Conservation (phyloP, 2,113 vertebrate species). For the Henicopernis longicauda region DNA sequence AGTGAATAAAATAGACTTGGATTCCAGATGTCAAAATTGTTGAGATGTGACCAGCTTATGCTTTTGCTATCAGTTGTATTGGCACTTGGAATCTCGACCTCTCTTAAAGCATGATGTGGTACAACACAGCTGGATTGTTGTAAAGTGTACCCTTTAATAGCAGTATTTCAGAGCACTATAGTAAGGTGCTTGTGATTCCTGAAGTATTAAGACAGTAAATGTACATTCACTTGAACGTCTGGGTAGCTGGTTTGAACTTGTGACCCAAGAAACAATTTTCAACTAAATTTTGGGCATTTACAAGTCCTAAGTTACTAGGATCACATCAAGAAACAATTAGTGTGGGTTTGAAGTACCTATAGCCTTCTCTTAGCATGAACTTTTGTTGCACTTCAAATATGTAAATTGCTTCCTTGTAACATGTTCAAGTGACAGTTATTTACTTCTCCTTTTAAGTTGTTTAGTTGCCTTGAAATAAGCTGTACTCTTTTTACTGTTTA, state of each 20-base stretch:
- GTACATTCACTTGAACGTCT: not conserved
- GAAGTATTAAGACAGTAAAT: not conserved
- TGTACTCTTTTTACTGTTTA: not conserved
- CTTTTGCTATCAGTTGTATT: not conserved
- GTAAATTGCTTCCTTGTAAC: not conserved
- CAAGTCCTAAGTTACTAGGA: not conserved
- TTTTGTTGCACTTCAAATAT: not conserved
- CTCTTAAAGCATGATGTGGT: not conserved
- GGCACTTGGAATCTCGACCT: not conserved
- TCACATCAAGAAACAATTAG: not conserved
- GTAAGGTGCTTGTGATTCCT: not conserved
- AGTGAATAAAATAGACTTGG: not conserved
- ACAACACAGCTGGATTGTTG: not conserved
- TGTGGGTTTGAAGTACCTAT: not conserved
- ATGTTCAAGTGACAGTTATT: not conserved
- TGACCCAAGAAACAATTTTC: not conserved
- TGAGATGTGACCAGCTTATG: not conserved
- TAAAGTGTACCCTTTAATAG: not conserved
- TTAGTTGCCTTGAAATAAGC: not conserved
- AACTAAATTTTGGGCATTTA: not conserved
- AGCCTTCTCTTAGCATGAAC: not conserved
- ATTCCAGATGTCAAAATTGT: not conserved
- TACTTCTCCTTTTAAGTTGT: not conserved
- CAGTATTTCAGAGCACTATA: not conserved
- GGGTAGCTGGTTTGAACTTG: not conserved